Conservation (phyloP, 2,797 vertebrate species). For the Acanthiza pusilla region DNA sequence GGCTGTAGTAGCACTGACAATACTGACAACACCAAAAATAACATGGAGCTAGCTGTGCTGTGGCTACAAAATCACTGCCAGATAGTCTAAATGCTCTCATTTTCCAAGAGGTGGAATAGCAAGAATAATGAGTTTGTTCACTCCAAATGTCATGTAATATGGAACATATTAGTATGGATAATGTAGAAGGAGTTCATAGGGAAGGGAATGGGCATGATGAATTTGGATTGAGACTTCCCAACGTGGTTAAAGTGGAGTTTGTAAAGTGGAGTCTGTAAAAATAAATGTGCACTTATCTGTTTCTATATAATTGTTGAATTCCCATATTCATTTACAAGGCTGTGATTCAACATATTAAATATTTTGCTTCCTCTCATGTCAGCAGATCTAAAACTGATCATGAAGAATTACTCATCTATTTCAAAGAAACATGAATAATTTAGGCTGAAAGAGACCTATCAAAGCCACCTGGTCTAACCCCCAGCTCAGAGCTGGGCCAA, state of each 20-base stretch:
- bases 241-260: not conserved
- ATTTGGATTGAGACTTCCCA: not conserved
- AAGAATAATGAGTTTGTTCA: not conserved
- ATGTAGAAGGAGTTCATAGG: not conserved
- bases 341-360: not conserved
- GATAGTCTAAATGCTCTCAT: not conserved
- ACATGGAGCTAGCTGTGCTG: not conserved
- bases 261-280: not conserved
- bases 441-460: not conserved
- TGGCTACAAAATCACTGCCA: not conserved
- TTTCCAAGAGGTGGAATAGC: not conserved
- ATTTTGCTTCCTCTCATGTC: not conserved
- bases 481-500: not conserved
- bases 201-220: not conserved
- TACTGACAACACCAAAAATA: not conserved
- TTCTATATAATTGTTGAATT: not conserved
- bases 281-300: not conserved
- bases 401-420: not conserved
- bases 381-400: not conserved
- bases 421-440: not conserved
- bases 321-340: not conserved
- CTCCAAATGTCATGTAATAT: fast-evolving
- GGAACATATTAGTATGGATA: not conserved
- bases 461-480: not conserved
- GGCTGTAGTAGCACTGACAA: not conserved